Evolutionary conservation across 2,797 vertebrate species (phyloP).

Genomic region (Clarias pachynema): DNA sequence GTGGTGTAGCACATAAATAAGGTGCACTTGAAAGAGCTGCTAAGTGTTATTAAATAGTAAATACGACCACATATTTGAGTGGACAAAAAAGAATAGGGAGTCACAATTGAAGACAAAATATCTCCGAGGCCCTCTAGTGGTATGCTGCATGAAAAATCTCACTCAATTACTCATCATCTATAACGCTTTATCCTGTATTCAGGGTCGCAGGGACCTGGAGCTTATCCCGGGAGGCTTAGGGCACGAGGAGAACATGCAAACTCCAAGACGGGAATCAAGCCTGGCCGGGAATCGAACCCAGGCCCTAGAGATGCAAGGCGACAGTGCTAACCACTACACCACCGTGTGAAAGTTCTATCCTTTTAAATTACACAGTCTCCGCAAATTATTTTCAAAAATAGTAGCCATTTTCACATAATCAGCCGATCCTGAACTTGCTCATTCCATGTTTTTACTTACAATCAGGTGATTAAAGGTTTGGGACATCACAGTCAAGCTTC

Average conservation of each 20-base stretch:
- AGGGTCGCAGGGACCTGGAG: no score
- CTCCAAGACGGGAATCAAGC: no score
- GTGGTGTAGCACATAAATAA: neutral
- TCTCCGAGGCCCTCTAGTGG: conserved; percentile 1
- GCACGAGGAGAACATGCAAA: no score
- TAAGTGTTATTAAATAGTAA: neutral
- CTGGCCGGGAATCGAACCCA: no score
- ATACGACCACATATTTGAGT: neutral
- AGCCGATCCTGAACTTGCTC: neutral
- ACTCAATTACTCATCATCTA: no score
- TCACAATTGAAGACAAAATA: neutral
- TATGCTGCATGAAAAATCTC: no score
- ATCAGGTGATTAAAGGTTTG: neutral
- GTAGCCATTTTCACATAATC: neutral
- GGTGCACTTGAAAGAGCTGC: no score
- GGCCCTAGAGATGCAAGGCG: no score
- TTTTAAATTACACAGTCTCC: neutral
- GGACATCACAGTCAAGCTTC: neutral
- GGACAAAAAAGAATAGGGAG: neutral
- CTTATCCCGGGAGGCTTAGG: no score
- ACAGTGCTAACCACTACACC: no score
- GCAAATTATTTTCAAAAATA: neutral
- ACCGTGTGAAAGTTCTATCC: neutral
- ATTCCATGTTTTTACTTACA: neutral
- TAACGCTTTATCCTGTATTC: no score